phyloP scores from a whole-genome alignment of 2,113 vertebrate species.

The Petroica traversi region DNA sequence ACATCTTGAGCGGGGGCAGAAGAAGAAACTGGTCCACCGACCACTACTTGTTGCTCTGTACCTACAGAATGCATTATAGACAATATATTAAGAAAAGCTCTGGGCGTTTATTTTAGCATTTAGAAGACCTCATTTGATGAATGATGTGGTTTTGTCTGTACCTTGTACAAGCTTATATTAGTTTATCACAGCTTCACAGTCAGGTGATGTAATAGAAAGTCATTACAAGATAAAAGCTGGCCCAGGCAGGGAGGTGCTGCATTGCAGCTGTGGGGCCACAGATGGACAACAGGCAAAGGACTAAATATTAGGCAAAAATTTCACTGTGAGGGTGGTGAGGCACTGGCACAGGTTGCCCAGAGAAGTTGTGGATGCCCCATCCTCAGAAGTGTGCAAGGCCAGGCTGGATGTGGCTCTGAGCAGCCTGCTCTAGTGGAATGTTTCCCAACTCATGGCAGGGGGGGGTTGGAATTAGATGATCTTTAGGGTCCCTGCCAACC shows the following conservation, averaged over 20 bases:
- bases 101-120: not conserved
- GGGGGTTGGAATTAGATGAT: not conserved
- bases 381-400: not conserved
- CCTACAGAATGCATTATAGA: slow-evolving; percentile 38
- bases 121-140: not conserved
- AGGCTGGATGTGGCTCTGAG: not conserved
- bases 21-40: slow-evolving; percentile 40
- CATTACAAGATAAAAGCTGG: not conserved
- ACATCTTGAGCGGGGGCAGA: slow-evolving; percentile 78
- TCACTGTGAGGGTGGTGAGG: not conserved
- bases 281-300: not conserved
- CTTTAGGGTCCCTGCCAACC: not conserved
- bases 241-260: not conserved
- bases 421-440: not conserved
- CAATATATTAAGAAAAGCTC: not conserved
- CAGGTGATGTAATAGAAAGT: not conserved
- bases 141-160: not conserved
- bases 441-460: not conserved
- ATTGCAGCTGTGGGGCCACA: not conserved
- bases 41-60: slow-evolving; percentile 68
- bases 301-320: not conserved
- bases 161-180: not conserved
- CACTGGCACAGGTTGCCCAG: not conserved
- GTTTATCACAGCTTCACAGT: not conserved
- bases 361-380: not conserved